A percentile compares a stretch with the other conserved stretches of the same genome.
Conservation (phyloP, 2,888 invertebrate species). For the Perdita meconis region DNA sequence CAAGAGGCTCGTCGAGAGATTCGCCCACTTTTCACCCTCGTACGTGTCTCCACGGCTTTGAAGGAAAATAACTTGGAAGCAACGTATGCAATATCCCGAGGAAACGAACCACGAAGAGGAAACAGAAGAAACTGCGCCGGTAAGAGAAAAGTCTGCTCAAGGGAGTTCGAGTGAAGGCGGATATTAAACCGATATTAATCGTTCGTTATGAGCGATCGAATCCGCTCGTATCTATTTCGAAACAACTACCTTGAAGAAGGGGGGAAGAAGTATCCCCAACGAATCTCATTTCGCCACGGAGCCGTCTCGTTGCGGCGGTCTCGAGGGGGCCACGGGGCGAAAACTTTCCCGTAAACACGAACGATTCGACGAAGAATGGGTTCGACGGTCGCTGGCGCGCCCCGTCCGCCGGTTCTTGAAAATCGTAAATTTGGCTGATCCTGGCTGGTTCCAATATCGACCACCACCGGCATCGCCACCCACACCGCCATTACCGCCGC, state of each 20-base stretch:
- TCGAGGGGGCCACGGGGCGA: background rate
- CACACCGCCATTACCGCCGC: conserved; percentile 31
- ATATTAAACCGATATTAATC: no score
- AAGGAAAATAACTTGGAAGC: background rate
- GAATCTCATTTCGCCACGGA: no score
- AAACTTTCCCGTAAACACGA: conserved; percentile 29
- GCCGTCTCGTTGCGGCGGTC: background rate
- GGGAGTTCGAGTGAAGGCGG: background rate
- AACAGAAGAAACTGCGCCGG: no score
- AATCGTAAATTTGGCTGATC: conserved; percentile 69
- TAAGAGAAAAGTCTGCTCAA: background rate
- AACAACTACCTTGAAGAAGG: no score
- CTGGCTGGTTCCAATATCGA: conserved; percentile 71
- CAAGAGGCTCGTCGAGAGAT: conserved; percentile 42
- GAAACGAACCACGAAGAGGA: background rate
- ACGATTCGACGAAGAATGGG: conserved; percentile 18
- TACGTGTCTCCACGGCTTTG: conserved; percentile 17
- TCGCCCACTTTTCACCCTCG: conserved; percentile 43
- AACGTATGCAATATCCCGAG: background rate
- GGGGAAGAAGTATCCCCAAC: background rate
- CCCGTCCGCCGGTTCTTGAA: conserved; percentile 30
- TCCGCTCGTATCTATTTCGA: background rate
- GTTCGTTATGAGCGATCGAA: background rate
- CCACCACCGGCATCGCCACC: conserved; percentile 66
- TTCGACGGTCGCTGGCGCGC: background rate